Evolutionary conservation across 2,888 invertebrate genomes (phyloP), one percentile per base, ranked within the genome.

Genomic region (Myopa tessellatipennis): DNA sequence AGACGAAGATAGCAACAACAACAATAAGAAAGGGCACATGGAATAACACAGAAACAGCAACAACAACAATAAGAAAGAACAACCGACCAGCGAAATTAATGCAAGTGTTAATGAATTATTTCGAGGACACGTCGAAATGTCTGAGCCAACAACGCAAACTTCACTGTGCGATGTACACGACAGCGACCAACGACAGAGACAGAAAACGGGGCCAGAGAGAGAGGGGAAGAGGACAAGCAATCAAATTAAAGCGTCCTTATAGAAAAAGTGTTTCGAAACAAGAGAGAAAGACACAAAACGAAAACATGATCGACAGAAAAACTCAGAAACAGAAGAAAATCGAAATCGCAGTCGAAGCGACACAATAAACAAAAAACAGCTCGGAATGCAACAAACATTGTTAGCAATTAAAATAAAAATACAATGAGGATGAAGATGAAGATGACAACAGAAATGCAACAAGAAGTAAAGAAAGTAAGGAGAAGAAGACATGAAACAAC

Each of bases 101-200:
- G 68, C 75, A 86, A 86, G 87, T 87, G 87, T 87, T 87, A 87
- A 87, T 87, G 87, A 87, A 87, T 87, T 87, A 86, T 86, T 86
- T 87, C 87, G 86, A 87, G 87, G 87, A 87, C 87, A 86, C 77
- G 75, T 80, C 75, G 71, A 68, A 71, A 76, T 75, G 78, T 77
- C 75, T 77, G 76, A 67, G 79, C 79, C 76, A 79, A n/a, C 5
- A 12, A n/a, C 8, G 5, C n/a, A 55, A 55, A 55, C 45, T 45
- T 45, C 45, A 10, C 45, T 45, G 6, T 45, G 45, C 45, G 6
- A 10, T 5, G 3, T 50, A 77, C 79, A 79, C 73, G 76, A 75
- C 77, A 76, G 78, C 70, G 74, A 77, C 74, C 74, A 70, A 52
- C 34, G 18, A 78, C 58, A 73, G 12, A 58, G 52, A 74, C 74